Evolutionary conservation across 2,113 vertebrate species (phyloP), one percentile per base, ranked within the genome.

Genomic region (Boleophthalmus pectinirostris): DNA sequence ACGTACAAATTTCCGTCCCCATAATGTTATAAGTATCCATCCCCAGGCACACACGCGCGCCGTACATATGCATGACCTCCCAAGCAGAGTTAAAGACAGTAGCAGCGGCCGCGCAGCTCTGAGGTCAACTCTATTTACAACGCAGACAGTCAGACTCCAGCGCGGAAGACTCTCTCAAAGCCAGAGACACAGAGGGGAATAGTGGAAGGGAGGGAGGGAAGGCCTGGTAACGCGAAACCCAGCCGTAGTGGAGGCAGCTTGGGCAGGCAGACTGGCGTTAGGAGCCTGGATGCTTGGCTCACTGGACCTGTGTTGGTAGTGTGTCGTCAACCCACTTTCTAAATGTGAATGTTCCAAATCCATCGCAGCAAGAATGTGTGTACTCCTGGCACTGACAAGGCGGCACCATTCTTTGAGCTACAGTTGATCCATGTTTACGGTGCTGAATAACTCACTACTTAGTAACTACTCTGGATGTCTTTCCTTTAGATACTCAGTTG

Each of bases 51-150:
- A 51, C 47, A 68, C 43, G 68, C 10, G n/a, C 10, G 21, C 25
- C 70, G 12, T 60, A 29, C 68, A 69, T 49, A 77, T 81, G 69
- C 69, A 76, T 70, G 15, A 20, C 71, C 65, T 83, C 61, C 66
- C 69, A 25, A 75, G 70, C 68, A 66, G 66, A 72, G 80, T 82
- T 88, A 81, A 87, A 88, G 73, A 77, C 79, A 81, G 89, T 54
- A 80, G 90, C 85, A 77, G 87, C 73, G 53, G 46, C 74, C 68
- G 75, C 85, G 89, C 86, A 88, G 83, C 78, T 61, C 78, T 88
- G 89, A 92, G 92, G 92, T 93, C 92, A 93, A 82, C 85, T 88
- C 91, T 93, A 93, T 93, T 93, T 92, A 81, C 73, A 84, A 89
- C 82, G 86, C 84, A 92, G 90, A 91, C 93, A 90, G 82, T 65